Evolutionary conservation across 2,797 vertebrate species (phyloP).

Genomic region (Darevskia nairensis): DNA sequence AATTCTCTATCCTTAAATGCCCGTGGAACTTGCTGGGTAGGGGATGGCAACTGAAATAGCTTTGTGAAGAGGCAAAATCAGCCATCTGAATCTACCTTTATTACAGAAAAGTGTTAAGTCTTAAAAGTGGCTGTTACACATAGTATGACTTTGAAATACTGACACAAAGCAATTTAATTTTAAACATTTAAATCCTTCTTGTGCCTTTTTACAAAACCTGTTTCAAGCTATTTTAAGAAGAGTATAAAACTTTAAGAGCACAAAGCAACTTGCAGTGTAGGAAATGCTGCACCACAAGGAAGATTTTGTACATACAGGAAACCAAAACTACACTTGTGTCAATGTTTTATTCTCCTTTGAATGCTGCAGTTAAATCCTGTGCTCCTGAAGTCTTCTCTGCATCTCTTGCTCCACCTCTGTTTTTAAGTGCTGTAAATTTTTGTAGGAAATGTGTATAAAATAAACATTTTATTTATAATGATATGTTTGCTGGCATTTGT

Average conservation of each 20-base stretch:
- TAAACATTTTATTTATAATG: slow-evolving; percentile 79
- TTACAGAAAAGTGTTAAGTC: slow-evolving; percentile 60
- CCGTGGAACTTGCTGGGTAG: not conserved
- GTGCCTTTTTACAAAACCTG: slow-evolving; percentile 74
- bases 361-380: slow-evolving; percentile 62
- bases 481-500: slow-evolving; percentile 43
- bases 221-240: slow-evolving; percentile 64
- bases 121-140: slow-evolving; percentile 58
- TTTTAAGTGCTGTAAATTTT: slow-evolving; percentile 79
- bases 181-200: slow-evolving; percentile 65
- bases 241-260: slow-evolving; percentile 26
- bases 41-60: not conserved
- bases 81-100: not conserved
- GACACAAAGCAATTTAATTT: slow-evolving; percentile 55
- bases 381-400: slow-evolving; percentile 61
- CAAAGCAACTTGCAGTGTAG: slow-evolving; percentile 55
- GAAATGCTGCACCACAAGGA: slow-evolving; percentile 16
- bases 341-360: slow-evolving; percentile 49
- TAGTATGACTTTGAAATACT: slow-evolving; percentile 52
- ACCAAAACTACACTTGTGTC: not conserved
- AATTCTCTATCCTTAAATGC: not conserved
- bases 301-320: slow-evolving; percentile 44
- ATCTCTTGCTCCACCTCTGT: slow-evolving; percentile 39
- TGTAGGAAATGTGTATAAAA: slow-evolving; percentile 78
- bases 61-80: not conserved